phyloP scores from a whole-genome alignment of 2,888 invertebrate genomes.

The Orchesella flavescens region DNA sequence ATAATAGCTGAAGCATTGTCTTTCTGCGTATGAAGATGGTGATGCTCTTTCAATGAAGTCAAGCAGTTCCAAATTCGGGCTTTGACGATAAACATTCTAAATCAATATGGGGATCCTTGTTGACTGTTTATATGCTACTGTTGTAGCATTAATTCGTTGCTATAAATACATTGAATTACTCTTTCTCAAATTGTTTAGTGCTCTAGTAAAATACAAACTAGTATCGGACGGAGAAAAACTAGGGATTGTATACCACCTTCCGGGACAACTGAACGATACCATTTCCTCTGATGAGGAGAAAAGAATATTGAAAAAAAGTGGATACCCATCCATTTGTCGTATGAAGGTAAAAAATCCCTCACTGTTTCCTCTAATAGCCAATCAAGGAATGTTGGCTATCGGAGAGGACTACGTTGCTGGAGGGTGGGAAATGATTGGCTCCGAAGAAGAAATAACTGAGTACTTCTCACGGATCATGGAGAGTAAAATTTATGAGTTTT shows the following conservation, averaged over 20 bases:
- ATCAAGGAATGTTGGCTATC: conserved; percentile 38
- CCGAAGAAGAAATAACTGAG: conserved; percentile 38
- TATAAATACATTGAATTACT: too few relatives aligned
- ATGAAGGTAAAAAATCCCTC: not conserved
- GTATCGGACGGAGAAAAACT: not conserved
- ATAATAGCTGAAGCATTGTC: too few relatives aligned
- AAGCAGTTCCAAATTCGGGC: too few relatives aligned
- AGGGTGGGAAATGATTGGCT: conserved; percentile 28
- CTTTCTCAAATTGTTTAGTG: too few relatives aligned
- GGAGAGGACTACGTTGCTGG: conserved; percentile 57
- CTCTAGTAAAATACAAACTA: too few relatives aligned
- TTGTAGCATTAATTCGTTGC: too few relatives aligned
- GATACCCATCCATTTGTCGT: not conserved
- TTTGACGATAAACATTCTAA: too few relatives aligned
- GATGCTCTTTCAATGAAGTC: too few relatives aligned
- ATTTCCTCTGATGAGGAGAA: not conserved
- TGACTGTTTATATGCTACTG: too few relatives aligned
- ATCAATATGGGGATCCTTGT: too few relatives aligned
- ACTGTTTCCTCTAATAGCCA: conserved; percentile 19
- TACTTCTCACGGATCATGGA: conserved; percentile 25
- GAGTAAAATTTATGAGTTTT: conserved; percentile 17
- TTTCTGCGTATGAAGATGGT: too few relatives aligned
- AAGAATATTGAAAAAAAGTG: not conserved
- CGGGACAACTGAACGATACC: not conserved
- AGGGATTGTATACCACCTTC: not conserved